Evolutionary conservation across 2,888 invertebrate species (phyloP), one percentile per base, ranked within the genome.

Genomic region (Fragum whitleyi): DNA sequence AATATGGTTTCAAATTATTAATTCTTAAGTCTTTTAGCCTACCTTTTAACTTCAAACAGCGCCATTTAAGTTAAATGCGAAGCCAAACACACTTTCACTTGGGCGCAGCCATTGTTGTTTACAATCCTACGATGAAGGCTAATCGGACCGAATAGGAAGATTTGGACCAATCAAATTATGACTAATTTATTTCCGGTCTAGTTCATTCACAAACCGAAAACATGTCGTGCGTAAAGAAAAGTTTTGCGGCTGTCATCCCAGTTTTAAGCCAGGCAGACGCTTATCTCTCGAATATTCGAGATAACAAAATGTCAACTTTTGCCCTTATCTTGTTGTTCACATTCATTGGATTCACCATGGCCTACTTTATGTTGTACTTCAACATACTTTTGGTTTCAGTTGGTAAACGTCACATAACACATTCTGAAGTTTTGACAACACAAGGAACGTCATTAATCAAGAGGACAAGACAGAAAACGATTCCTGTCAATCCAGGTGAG

Each of bases 401-500:
- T 23, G 65, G 65, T 21, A 65, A 65, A 65, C 65, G 65, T 65
- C 65, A 65, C 16, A 32, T 65, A 42, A 65, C 65, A 23, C 65
- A 42, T 21, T 65, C 65, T 5, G 62, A 62, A 62, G 65, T 42
- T 21, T 23, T 65, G 65, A 65, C 42, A 23, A 42, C 65, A 7
- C 21, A 53, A 6, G 65, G 74, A 16, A 75, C 75, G n/a, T 75
- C 75, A 23, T 21, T 75, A 16, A 59, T 88, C n/a, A 79, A 87
- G 57, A 77, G 87, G 57, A 76, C 82, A 0, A 74, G 87, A 62
- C 87, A 86, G 51, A 80, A 87, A 68, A 78, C 79, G 1, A 73
- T 88, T n/a, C 88, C 88, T 23, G 59, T 77, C 23, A 85, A 86
- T 77, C 68, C 85, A 85, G 88, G 88, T 88, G 1, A 42, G 47